Evolutionary conservation across 2,113 vertebrate species (phyloP), one percentile per base, ranked within the genome.

Genomic region (Hypocryptadius cinnamomeus): DNA sequence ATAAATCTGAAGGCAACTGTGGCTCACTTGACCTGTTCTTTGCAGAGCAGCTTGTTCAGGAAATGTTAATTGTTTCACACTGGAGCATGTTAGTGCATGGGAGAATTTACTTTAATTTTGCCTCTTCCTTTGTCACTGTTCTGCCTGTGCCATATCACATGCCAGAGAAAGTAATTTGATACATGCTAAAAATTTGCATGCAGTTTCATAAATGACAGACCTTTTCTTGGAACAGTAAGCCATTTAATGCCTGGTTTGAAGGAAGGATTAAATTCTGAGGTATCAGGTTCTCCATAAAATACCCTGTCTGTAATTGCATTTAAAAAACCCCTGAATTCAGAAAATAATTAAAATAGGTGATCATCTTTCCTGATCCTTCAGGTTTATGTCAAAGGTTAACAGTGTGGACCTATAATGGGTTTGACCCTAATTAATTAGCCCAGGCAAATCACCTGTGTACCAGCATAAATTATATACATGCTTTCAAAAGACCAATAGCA

Each of bases 391-490:
- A 92, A 85, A 96, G 81, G 79, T 93, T 65, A 92, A 50, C 15
- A 27, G 21, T 14, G 54, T 44, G 33, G 85, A 85, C 23, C 28
- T 84, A 31, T 78, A 84, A 92, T 57, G 40, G 25, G 16, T 85
- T 89, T 90, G 57, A 93, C 63, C 59, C 73, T 85, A 89, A 92
- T 87, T 95, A 92, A 95, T 89, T 93, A 91, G 54, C 17, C 16
- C 66, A 79, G 39, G 35, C 42, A 79, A 39, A 87, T 24, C 23
- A 85, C 23, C 79, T 91, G 33, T 3, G 2, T 54, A 79, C 21
- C 35, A 89, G 42, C 17, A 87, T 77, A 87, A 95, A 79, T 91
- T 79, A 47, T 31, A 72, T 23, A 14, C 30, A 10, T 66, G 30
- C 21, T 84, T 74, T 24, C 35, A 78, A 82, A 79, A 47, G 14